These are phyloP conservation scores for Boleophthalmus pectinirostris DNA, from an alignment of 2,113 vertebrate species.

Conservation along the genomic window DNA sequence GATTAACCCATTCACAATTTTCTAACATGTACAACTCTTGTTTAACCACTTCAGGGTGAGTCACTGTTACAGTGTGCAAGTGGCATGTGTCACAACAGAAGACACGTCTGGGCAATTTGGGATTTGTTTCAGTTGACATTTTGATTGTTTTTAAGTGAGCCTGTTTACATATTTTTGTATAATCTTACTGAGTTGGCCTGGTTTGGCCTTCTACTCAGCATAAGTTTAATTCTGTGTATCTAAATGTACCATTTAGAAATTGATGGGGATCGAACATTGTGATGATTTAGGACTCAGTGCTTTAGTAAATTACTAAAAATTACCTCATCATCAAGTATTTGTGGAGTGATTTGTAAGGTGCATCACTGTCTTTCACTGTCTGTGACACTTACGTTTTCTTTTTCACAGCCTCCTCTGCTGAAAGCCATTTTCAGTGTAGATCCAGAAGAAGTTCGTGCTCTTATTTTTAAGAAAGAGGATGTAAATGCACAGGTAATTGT, in stretches of 20 bases:
- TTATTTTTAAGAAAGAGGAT: conserved; percentile 99
- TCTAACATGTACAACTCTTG: not conserved
- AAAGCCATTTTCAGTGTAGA: conserved; percentile 99
- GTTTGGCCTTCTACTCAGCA: not conserved
- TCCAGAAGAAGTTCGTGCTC: conserved; percentile 95
- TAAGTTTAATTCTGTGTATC: not conserved
- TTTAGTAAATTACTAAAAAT: too few species aligned
- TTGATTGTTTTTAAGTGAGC: not conserved
- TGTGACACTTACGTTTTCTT: conserved; percentile 52
- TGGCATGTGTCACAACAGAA: conserved; percentile 1
- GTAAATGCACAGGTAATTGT: conserved; percentile 94
- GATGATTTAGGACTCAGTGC: not conserved
- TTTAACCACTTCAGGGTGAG: conserved; percentile 20
- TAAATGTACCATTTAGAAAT: not conserved
- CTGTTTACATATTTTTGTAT: not conserved
- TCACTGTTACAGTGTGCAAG: not conserved
- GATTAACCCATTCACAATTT: not conserved
- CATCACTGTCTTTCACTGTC: conserved; percentile 71
- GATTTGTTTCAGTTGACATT: not conserved
- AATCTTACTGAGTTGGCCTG: not conserved
- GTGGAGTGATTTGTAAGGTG: conserved; percentile 34
- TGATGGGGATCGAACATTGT: not conserved
- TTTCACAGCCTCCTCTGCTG: conserved; percentile 90
- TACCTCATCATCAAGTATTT: not conserved
- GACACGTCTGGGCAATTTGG: not conserved